Percentiles rank a stretch among this genome's conserved stretches.
Conservation (phyloP, 2,113 vertebrate genomes). For the Pogona vitticeps region DNA sequence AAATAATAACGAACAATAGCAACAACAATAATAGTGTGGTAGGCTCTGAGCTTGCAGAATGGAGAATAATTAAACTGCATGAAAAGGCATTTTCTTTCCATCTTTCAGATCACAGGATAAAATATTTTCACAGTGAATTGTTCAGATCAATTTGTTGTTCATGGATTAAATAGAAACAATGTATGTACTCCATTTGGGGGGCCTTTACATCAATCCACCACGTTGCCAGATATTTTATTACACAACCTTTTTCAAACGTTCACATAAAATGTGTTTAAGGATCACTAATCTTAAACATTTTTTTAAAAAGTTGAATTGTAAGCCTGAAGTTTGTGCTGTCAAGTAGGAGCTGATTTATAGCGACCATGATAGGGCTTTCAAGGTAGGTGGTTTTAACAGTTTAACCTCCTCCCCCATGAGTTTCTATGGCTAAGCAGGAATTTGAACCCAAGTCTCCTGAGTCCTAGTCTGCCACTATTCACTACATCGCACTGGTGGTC, state of each 20-base stretch:
- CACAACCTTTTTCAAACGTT: conserved; percentile 2
- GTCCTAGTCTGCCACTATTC: too few relatives aligned
- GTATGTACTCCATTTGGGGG: background rate
- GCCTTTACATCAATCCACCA: conserved; percentile 21
- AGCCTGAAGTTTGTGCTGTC: too few relatives aligned
- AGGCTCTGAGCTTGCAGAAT: background rate
- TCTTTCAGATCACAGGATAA: background rate
- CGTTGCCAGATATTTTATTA: background rate
- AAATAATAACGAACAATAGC: background rate
- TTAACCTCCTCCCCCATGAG: too few relatives aligned
- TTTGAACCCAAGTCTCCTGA: too few relatives aligned
- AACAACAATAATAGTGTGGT: background rate
- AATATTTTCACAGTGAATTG: conserved; percentile 3
- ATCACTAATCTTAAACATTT: background rate
- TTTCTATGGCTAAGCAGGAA: too few relatives aligned
- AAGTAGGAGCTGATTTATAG: too few relatives aligned
- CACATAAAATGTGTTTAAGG: background rate
- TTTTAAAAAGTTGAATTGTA: background rate
- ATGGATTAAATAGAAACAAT: background rate
- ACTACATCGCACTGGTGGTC: too few relatives aligned
- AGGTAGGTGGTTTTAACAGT: too few relatives aligned
- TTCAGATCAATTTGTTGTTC: conserved; percentile 37
- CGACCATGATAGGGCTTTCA: too few relatives aligned
- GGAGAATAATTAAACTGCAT: conserved; percentile 29
- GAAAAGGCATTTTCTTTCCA: conserved; percentile 8